phyloP scores from a whole-genome alignment of 2,113 vertebrate genomes.

The Phocoena phocoena region DNA sequence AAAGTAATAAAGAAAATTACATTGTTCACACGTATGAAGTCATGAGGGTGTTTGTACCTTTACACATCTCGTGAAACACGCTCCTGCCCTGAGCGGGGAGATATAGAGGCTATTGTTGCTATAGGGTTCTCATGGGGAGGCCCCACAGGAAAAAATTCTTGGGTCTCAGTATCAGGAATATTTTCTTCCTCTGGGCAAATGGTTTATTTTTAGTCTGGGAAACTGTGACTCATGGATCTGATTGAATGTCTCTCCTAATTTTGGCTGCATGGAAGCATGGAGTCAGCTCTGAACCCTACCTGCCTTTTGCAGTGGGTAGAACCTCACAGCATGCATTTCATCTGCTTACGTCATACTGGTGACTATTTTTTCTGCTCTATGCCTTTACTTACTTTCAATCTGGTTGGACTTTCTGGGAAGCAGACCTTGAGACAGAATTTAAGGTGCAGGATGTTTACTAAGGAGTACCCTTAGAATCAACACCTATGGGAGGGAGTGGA shows the following conservation, averaged over 20 bases:
- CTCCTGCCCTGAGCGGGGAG: too few species aligned
- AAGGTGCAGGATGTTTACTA: neutral
- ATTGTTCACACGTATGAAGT: neutral
- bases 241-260: neutral
- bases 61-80: neutral
- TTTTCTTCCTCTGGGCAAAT: conserved; percentile 17
- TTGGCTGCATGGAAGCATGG: neutral
- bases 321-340: neutral
- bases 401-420: neutral
- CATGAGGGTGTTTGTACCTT: neutral
- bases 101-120: neutral
- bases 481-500: neutral
- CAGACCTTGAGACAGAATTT: neutral
- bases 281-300: neutral
- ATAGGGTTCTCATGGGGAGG: neutral
- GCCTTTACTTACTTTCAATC: neutral
- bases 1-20: neutral
- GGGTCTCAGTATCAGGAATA: neutral
- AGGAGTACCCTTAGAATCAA: neutral
- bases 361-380: neutral
- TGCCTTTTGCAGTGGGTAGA: neutral
- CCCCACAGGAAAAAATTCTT: neutral
- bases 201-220: conserved; percentile 3
- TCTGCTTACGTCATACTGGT: neutral
- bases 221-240: neutral